Evolutionary conservation across 2,888 invertebrate genomes (phyloP).

Genomic region (Drosophila setosimentum): DNA sequence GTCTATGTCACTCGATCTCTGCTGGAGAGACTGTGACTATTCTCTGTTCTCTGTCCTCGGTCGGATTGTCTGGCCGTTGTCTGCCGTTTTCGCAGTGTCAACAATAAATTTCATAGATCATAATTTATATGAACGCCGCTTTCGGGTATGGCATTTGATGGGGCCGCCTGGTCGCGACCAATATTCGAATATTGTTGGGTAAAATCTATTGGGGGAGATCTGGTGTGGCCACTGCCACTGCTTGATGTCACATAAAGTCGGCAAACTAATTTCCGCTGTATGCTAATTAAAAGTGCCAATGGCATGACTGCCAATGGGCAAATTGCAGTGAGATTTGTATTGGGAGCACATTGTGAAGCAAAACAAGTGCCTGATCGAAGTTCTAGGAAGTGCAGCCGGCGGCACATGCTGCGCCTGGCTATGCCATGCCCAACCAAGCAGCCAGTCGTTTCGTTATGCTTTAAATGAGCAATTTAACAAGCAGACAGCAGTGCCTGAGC

Average conservation of each 20-base stretch:
- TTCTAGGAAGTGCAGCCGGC: constrained; percentile 69
- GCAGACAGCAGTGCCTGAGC: constrained; percentile 59
- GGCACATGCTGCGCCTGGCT: constrained; percentile 69
- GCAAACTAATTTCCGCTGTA: constrained; percentile 71
- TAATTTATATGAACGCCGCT: constrained; percentile 65
- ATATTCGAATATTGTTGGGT: constrained; percentile 1
- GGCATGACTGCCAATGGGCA: constrained; percentile 63
- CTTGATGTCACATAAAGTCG: constrained; percentile 57
- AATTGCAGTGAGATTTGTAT: constrained; percentile 53
- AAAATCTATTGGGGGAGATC: constrained; percentile 7
- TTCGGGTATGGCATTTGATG: constrained; percentile 30
- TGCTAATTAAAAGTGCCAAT: constrained; percentile 77
- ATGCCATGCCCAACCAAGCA: constrained; percentile 44
- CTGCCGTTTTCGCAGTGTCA: constrained; percentile 68
- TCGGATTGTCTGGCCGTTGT: background rate
- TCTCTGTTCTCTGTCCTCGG: constrained; percentile 6
- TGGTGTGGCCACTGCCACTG: constrained; percentile 33
- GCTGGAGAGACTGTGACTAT: constrained; percentile 36
- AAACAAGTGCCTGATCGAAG: constrained; percentile 51
- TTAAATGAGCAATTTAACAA: constrained; percentile 57
- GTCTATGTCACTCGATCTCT: constrained; percentile 42
- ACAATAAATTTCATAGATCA: constrained; percentile 63
- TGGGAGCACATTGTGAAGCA: constrained; percentile 17
- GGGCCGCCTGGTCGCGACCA: background rate
- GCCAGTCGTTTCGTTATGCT: constrained; percentile 17